Evolutionary conservation across 2,113 vertebrate genomes (phyloP), one percentile per base, ranked within the genome.

Genomic region (Tragelaphus imberbis): DNA sequence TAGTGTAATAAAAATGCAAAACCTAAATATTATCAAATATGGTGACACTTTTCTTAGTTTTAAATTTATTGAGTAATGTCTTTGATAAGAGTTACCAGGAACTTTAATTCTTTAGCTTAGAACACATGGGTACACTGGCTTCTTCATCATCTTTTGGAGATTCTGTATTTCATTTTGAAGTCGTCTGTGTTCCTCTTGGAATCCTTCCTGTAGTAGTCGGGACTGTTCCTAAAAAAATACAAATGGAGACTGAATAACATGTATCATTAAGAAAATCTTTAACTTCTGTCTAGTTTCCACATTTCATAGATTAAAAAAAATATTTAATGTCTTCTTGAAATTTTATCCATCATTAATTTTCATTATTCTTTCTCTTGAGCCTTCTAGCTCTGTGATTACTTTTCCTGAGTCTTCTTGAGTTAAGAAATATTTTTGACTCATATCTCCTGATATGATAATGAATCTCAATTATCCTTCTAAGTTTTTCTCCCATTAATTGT

Each of bases 111-210:
- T 85, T 95, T 85, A 98, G n/a, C 53, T 93, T 93, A 96, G 7
- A 33, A 4, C 2, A 36, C 92, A 97, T 6, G 0, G 0, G 0
- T 0, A 1, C 13, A 0, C 36, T 77, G 21, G 11, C 27, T 0
- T 5, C 2, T 0, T 0, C 30, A 61, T 36, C 0, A 0, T 61
- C 1, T 1, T 56, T 21, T 28, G 44, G 21, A 97, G 27, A 36
- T 9, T 61, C 17, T 79, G 0, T 71, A 96, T 84, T 65, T 98
- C 92, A 4, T 49, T 23, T 0, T 82, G 53, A 89, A 97, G 95
- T 55, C 9, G 55, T 82, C 0, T 82, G 21, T 63, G 97, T 27
- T 98, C 88, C 1, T 47, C 5, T 61, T 84, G 25, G 88, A 97
- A 97, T 94, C 96, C 95, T 65, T 98, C 97, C 3, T 68, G 59